A percentile compares a stretch with the other conserved stretches of the same genome.
Evolutionary conservation across 2,113 vertebrate genomes (phyloP).

Genomic region (Empidonax traillii): DNA sequence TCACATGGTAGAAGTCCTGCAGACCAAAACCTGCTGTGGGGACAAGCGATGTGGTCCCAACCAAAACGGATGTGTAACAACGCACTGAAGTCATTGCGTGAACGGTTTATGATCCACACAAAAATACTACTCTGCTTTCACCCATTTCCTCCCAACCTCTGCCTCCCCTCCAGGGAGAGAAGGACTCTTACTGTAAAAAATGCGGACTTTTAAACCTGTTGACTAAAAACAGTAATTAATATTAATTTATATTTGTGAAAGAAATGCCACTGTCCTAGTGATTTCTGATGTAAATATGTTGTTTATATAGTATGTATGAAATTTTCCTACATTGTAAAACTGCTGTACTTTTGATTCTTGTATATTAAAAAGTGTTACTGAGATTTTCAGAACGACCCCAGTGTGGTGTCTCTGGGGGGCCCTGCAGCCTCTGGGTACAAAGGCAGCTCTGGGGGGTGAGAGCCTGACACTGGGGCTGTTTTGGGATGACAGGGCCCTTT

Average conservation of each 20-base stretch:
- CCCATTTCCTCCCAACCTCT: slow-evolving; percentile 20
- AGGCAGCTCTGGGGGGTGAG: not conserved
- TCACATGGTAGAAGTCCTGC: not conserved
- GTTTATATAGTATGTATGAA: slow-evolving; percentile 99
- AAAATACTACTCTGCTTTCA: slow-evolving; percentile 57
- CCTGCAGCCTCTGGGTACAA: rapidly evolving
- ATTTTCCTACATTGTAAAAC: slow-evolving; percentile 96
- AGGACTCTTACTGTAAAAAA: slow-evolving; percentile 75
- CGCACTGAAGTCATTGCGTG: not conserved
- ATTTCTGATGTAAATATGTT: slow-evolving; percentile 96
- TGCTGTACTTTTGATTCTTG: slow-evolving; percentile 79
- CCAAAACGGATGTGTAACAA: not conserved
- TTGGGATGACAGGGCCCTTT: not conserved
- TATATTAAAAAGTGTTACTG: slow-evolving; percentile 76
- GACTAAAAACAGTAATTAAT: slow-evolving; percentile 86
- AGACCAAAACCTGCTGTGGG: slow-evolving; percentile 45
- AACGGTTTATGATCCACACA: slow-evolving; percentile 46
- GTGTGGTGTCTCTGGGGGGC: not conserved
- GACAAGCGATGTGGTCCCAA: not conserved
- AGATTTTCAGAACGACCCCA: slow-evolving; percentile 65
- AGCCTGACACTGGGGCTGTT: rapidly evolving
- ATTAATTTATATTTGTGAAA: slow-evolving; percentile 97
- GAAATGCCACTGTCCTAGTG: slow-evolving; percentile 90
- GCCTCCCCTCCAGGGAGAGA: slow-evolving; percentile 29
- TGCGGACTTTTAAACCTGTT: slow-evolving; percentile 77